Conservation (phyloP, 2,797 vertebrate species). For the Oryzias dopingdopingensis region DNA sequence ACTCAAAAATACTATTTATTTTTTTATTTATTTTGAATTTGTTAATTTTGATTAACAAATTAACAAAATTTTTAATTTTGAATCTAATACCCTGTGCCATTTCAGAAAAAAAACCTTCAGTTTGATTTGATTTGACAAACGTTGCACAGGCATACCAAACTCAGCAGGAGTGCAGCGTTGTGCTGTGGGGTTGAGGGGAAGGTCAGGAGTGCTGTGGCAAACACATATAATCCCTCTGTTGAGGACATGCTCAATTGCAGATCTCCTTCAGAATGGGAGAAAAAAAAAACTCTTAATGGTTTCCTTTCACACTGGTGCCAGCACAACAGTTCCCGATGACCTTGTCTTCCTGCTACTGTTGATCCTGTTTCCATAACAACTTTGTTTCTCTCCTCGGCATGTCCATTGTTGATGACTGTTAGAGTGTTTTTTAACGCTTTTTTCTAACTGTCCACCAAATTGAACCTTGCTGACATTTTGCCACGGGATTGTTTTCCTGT, state of each 20-base stretch:
- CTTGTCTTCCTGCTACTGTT: constrained; percentile 48
- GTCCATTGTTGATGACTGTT: constrained; percentile 9
- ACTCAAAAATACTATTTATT: not conserved
- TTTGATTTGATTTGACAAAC: constrained; percentile 69
- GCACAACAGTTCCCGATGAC: constrained; percentile 29
- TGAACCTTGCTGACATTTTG: constrained; percentile 9
- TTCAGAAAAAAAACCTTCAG: constrained; percentile 56
- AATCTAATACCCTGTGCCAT: constrained; percentile 33
- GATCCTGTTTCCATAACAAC: constrained; percentile 13
- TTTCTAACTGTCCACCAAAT: constrained; percentile 9
- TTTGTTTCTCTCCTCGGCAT: constrained; percentile 4
- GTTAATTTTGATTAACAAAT: no score
- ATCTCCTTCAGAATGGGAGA: constrained; percentile 18
- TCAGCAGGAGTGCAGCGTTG: constrained; percentile 55
- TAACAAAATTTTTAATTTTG: not conserved
- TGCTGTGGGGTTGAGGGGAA: constrained; percentile 47
- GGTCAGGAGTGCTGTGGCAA: constrained; percentile 39
- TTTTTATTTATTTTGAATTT: not conserved
- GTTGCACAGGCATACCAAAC: constrained; percentile 55
- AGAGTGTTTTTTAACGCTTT: not conserved
- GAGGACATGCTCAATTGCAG: not conserved
- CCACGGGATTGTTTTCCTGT: constrained; percentile 12
- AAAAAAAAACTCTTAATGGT: constrained; percentile 13
- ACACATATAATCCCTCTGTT: constrained; percentile 51
- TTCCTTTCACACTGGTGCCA: constrained; percentile 29